phyloP scores from a whole-genome alignment of 2,888 invertebrate genomes.

The Empis livida region DNA sequence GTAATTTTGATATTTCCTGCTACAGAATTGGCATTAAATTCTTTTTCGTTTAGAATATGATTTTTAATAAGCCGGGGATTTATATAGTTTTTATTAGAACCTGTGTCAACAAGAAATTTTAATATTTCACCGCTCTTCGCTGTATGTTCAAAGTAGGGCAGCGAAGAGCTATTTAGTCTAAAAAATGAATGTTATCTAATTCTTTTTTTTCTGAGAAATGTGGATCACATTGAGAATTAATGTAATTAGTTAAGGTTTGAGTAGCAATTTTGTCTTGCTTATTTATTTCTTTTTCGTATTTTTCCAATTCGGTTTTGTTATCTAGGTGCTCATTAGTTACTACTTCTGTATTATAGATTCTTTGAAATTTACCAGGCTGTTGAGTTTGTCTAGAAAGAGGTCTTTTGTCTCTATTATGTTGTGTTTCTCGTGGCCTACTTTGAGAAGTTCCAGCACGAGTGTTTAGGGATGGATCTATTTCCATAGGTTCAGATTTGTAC shows the following conservation, averaged over 20 bases:
- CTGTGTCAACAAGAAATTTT: background rate
- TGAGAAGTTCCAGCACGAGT: background rate
- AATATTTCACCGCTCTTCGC: background rate
- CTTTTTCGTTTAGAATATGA: background rate
- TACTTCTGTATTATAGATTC: background rate
- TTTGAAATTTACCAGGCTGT: background rate
- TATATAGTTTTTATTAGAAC: background rate
- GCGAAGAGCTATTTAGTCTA: conserved; percentile 2
- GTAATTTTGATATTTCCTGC: background rate
- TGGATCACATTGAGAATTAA: too few relatives aligned
- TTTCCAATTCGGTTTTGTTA: background rate
- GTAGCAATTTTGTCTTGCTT: background rate
- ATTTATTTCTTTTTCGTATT: background rate
- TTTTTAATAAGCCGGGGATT: background rate
- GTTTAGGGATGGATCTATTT: background rate
- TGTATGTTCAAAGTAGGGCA: conserved; percentile 2
- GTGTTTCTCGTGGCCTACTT: background rate
- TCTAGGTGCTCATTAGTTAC: background rate
- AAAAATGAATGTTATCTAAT: background rate
- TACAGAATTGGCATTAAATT: background rate
- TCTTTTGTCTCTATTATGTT: background rate
- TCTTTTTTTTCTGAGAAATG: conserved; percentile 4
- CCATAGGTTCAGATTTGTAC: background rate
- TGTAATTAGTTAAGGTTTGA: background rate
- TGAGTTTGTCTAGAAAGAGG: background rate